Base-by-base conservation (phyloP, 2,888 invertebrate genomes). In the Lasioglossum zephyrum region DNA sequence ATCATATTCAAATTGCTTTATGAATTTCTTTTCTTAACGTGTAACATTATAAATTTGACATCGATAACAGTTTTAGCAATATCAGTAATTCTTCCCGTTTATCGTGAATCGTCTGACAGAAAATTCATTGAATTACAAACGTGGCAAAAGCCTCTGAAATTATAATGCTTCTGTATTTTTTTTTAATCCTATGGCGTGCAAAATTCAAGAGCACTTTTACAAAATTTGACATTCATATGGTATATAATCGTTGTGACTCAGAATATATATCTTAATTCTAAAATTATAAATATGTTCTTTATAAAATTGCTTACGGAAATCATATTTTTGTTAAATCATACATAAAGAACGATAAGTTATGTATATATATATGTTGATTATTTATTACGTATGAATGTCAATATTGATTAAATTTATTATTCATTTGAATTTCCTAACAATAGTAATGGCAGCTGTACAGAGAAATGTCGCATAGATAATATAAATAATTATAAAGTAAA, bases 31-130 rank as follows among this genome's bases (percentile, higher is more conserved):
- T 87, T 90, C 39, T 88, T 84, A 92, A 92, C 89, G 87, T 88
- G 84, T 92, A 91, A 92, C 91, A 88, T 90, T 90, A 92, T 92
- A 89, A 89, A 89, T 88, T 89, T 84, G 88, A 87, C 85, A 84
- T 90, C 81, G 85, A 90, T 87, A 90, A 90, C 88, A 88, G 84
- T 84, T 88, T 88, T 77, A 88, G 84, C 66, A 87, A 90, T 85
- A 82, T 87, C 47, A 79, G 80, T 88, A 84, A 86, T 87, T 80
- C 26, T 81, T 90, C 49, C 82, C 79, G 73, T 85, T 74, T 79
- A 77, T 53, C 36, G 73, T 66, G 77, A 82, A 77, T 44, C 87
- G 79, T 70, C 83, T 80, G 47, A 79, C 41, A 82, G 49, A 87
- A 74, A 87, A 86, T 44, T 74, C 39, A 83, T 70, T 36, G n/a